A percentile compares a stretch with the other conserved stretches of the same genome.
Evolutionary conservation across 2,113 vertebrate genomes (phyloP).

Genomic region (Dipodomys spectabilis): DNA sequence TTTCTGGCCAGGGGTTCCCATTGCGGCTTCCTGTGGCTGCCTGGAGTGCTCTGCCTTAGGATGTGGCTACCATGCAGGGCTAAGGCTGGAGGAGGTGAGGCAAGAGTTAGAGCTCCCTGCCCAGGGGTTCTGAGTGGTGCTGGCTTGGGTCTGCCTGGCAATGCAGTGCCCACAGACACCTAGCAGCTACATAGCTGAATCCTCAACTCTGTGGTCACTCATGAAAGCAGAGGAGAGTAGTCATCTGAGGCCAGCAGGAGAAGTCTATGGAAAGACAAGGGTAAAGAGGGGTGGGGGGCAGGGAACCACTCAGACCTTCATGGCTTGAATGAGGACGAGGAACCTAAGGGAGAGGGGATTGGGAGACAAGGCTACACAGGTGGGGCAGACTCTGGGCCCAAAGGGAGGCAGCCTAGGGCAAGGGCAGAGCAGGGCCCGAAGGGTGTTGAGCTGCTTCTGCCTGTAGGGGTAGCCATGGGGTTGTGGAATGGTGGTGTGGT

Average conservation of each 20-base stretch:
- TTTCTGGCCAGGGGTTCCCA: conserved; percentile 49
- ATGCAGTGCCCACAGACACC: not conserved
- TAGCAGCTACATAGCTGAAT: not conserved
- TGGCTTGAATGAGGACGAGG: conserved; percentile 45
- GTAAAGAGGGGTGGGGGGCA: not conserved
- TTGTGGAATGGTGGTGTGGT: not conserved
- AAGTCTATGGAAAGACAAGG: not conserved
- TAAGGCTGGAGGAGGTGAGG: conserved; percentile 29
- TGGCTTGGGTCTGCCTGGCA: not conserved
- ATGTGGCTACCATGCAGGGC: conserved; percentile 21
- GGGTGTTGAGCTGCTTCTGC: not conserved
- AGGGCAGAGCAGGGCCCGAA: conserved; percentile 52
- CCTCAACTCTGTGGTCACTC: not conserved
- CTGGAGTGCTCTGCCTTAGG: conserved; percentile 46
- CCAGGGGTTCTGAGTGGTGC: not conserved
- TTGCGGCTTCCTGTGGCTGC: conserved; percentile 42
- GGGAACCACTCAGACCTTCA: not conserved
- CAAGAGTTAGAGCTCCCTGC: not conserved
- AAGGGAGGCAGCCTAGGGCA: not conserved
- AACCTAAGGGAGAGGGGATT: not conserved
- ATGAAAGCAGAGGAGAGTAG: not conserved
- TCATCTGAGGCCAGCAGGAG: not conserved
- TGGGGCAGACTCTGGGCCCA: not conserved
- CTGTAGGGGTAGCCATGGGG: not conserved
- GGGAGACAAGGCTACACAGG: not conserved